These are phyloP conservation scores for Cossypha heuglini DNA, from an alignment of 2,797 vertebrate species.

Conservation along the genomic window DNA sequence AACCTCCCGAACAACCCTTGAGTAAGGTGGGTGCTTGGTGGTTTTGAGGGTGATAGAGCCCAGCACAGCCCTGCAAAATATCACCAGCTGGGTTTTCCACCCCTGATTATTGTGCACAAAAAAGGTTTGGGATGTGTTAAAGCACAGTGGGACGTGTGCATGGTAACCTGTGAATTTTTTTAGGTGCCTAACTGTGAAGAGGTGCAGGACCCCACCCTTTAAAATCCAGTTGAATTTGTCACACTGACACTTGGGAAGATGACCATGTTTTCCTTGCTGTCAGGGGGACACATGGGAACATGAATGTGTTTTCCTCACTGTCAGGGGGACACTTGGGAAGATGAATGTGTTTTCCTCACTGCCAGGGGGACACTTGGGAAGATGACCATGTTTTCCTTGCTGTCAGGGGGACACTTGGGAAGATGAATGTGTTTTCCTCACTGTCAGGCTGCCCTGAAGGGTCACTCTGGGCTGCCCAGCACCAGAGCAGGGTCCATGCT, in stretches of 20 bases:
- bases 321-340: neutral
- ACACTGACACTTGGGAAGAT: neutral
- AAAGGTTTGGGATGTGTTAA: neutral
- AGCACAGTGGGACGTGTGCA: neutral
- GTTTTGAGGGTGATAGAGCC: neutral
- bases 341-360: neutral
- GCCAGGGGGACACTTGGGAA: neutral
- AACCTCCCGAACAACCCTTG: slow-evolving; percentile 14
- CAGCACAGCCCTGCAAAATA: neutral
- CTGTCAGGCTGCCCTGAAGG: neutral
- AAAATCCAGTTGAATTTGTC: neutral
- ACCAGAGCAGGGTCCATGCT: neutral
- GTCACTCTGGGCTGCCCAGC: neutral
- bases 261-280: neutral
- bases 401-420: neutral
- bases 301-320: neutral
- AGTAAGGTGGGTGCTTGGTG: slow-evolving; percentile 54
- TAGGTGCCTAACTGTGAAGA: neutral
- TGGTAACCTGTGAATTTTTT: neutral
- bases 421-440: neutral
- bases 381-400: neutral
- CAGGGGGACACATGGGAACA: neutral
- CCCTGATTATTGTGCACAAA: neutral
- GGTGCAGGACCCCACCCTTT: neutral
- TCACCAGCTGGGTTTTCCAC: neutral